These are phyloP conservation scores for Fissipunctia ypsillon DNA, from an alignment of 2,888 invertebrate genomes.

Conservation along the genomic window DNA sequence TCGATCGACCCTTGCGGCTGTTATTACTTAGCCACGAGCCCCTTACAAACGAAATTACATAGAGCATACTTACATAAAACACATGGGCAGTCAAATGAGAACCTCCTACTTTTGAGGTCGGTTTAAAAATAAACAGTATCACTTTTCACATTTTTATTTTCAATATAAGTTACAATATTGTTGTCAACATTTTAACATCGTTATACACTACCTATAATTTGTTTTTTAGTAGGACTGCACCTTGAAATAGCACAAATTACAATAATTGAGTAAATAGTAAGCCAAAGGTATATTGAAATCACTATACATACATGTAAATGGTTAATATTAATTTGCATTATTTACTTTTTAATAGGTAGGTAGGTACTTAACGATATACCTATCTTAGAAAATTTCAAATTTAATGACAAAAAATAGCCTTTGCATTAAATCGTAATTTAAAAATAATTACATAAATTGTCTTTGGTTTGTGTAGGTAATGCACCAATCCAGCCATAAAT, in stretches of 20 bases:
- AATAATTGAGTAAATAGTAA: conserved; percentile 37
- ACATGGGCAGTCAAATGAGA: too few species aligned
- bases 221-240: conserved; percentile 44
- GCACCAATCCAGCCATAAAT: conserved; percentile 78
- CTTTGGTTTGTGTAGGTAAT: conserved; percentile 65
- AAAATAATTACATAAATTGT: conserved; percentile 1
- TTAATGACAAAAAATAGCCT: not conserved
- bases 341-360: not conserved
- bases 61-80: too few species aligned
- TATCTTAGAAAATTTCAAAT: not conserved
- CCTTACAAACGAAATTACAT: too few species aligned
- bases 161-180: conserved; percentile 69
- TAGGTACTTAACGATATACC: not conserved
- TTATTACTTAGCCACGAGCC: too few species aligned
- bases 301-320: conserved; percentile 33
- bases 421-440: not conserved
- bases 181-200: conserved; percentile 76
- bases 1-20: too few species aligned
- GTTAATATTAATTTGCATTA: conserved; percentile 13
- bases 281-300: conserved; percentile 32
- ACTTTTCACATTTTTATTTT: conserved; percentile 59
- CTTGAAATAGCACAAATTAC: conserved; percentile 53
- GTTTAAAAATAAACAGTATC: not conserved
- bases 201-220: conserved; percentile 54
- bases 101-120: not conserved